A percentile compares a stretch with the other conserved stretches of the same genome.
Evolutionary conservation across 2,888 invertebrate genomes (phyloP).

Genomic region (Brenthis ino): DNA sequence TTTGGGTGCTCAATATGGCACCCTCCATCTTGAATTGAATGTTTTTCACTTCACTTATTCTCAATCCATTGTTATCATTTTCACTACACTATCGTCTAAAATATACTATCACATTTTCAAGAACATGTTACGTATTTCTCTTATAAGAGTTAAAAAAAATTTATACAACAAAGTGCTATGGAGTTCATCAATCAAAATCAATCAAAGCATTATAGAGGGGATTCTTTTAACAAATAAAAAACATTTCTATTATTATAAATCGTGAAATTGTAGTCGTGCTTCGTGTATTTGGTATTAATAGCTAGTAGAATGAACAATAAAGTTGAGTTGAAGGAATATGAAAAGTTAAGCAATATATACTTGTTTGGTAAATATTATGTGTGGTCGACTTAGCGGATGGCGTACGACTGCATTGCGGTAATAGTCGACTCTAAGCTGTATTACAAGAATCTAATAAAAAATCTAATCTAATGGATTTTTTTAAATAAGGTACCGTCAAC

Average conservation of each 20-base stretch:
- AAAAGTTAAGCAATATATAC: too few species aligned
- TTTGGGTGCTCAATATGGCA: slow-evolving; percentile 76
- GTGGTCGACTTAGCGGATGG: not conserved
- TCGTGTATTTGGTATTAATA: not conserved
- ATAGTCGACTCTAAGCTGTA: too few species aligned
- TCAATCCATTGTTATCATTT: slow-evolving; percentile 58
- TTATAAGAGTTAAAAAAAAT: too few species aligned
- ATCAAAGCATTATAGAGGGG: too few species aligned
- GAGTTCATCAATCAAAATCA: too few species aligned
- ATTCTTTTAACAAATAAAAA: too few species aligned
- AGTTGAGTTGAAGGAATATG: not conserved
- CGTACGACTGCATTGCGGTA: too few species aligned
- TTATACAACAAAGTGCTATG: too few species aligned
- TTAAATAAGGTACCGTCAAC: too few species aligned
- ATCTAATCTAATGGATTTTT: too few species aligned
- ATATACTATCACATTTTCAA: slow-evolving; percentile 15
- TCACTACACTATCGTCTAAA: slow-evolving; percentile 40
- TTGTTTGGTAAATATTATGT: too few species aligned
- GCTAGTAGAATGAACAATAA: not conserved
- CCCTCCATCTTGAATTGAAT: slow-evolving; percentile 70
- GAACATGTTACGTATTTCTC: slow-evolving; percentile 7
- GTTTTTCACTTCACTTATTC: slow-evolving; percentile 53
- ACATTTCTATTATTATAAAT: not conserved
- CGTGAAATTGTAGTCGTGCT: slow-evolving; percentile 11
- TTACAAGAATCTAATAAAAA: too few species aligned